Base-by-base conservation (phyloP, 2,113 vertebrate genomes). In the Trematocara macrostoma region DNA sequence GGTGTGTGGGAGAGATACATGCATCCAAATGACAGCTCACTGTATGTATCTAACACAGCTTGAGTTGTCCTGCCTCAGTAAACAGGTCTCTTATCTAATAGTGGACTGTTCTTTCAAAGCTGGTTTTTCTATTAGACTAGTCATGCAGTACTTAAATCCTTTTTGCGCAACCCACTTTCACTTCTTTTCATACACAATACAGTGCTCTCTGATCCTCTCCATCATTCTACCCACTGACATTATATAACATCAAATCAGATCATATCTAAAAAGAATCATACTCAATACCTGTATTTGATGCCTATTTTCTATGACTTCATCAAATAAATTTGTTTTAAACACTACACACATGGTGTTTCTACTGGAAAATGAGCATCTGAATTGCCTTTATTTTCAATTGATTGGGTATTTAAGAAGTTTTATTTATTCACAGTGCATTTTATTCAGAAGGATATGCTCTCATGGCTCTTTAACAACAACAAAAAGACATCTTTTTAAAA, bases 151-250 rank as follows among this genome's bases (percentile, higher is more conserved):
- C 94, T 93, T 94, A 92, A 90, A 94, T 93, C 85, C 83, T 83
- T 92, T 94, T 93, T 94, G 93, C 92, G 57, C 91, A 88, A 82
- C 91, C 93, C 93, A 95, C 94, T 93, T 95, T 94, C 91, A 86
- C 79, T 91, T 93, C 89, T 94, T 91, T 92, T 90, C 91, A 92
- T 89, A 92, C 92, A 91, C 85, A 93, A 89, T 87, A 78, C 49
- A 15, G 6, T 78, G 87, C 91, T 90, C 92, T 85, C 81, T 91
- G 92, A 90, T 95, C 89, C 92, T 91, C 93, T 89, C 88, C 83
- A 93, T 93, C 92, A 91, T 82, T 94, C 93, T 89, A 92, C 94
- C 94, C 93, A 94, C 94, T 87, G 91, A 74, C 53, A 91, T 95
- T 94, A 95, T 90, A 87, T 94, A 95, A 95, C 91, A 91, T 88